Base-by-base conservation (phyloP, 92 coral and sea anemone genomes). In the Epizoanthus stellaris region DNA sequence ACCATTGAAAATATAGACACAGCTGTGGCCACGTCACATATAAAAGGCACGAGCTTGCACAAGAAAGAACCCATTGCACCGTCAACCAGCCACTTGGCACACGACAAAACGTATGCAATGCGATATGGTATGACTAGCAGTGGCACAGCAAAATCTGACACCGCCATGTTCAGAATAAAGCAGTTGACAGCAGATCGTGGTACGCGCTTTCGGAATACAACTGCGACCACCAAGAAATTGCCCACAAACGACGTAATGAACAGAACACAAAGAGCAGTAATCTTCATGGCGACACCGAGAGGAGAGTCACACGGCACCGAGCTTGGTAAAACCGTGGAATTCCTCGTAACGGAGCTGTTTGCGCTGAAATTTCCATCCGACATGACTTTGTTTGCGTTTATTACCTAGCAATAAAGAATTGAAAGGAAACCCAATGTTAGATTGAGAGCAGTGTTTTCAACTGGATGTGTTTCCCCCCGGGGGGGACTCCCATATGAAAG, bases 21-120 rank as follows among this genome's bases (percentile, higher is more conserved):
- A n/a, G 80, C 80, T 21, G 80, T 75, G 15, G 80, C 57, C 11
- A 75, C 15, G 30, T 75, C 80, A 14, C 80, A 11, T 47, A 75
- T 9, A 39, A 75, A 75, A 47, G 80, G 65, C 52, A 56, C 1
- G 21, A 75, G 20, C 36, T 75, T 75, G 80, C 80, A 75, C 49
- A 75, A 67, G 8, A 75, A 65, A 75, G 67, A 30, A 54, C 80
- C 80, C 61, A 36, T 7, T 15, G 11, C 14, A 11, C 80, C 80
- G 39, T 57, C 65, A 30, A 75, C 5, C 19, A 75, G 58, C 65
- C 64, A 75, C 47, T 15, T 57, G 34, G 15, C 57, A 56, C 80
- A 75, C 16, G 80, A 53, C 14, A 75, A 75, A 75, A 75, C 47
- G 34, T 56, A 17, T 6, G 23, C 80, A 30, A 75, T 54, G 17